phyloP scores from a whole-genome alignment of 2,113 vertebrate genomes.

The Sarotherodon lohbergeri region DNA sequence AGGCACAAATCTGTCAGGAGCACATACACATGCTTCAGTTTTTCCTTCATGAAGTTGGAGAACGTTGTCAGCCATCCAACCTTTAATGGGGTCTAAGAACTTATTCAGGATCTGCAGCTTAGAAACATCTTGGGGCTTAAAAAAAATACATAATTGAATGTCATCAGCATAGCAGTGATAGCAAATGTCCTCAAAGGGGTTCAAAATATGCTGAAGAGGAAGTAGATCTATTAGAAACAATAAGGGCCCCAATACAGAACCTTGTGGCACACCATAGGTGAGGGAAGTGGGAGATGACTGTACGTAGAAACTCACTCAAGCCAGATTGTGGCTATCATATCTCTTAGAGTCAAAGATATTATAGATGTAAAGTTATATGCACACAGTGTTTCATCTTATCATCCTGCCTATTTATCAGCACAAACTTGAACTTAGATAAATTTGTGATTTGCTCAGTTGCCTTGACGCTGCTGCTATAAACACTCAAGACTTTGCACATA shows the following conservation, averaged over 20 bases:
- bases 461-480: not conserved
- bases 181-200: too few species aligned
- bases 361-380: not conserved
- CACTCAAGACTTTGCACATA: not conserved
- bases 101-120: not conserved
- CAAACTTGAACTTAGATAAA: not conserved
- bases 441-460: not conserved
- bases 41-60: not conserved
- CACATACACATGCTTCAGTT: not conserved
- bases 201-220: too few species aligned
- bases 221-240: not conserved
- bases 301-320: not conserved
- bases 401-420: not conserved
- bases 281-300: not conserved
- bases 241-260: not conserved
- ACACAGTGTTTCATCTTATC: not conserved
- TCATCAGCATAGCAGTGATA: too few species aligned
- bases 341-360: accelerated
- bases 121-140: not conserved
- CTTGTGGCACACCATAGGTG: not conserved
- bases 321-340: not conserved
- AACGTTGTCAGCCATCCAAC: not conserved
- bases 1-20: not conserved
- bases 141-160: too few species aligned
- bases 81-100: not conserved